phyloP scores from a whole-genome alignment of 2,888 invertebrate species.

The Cenopis cana region DNA sequence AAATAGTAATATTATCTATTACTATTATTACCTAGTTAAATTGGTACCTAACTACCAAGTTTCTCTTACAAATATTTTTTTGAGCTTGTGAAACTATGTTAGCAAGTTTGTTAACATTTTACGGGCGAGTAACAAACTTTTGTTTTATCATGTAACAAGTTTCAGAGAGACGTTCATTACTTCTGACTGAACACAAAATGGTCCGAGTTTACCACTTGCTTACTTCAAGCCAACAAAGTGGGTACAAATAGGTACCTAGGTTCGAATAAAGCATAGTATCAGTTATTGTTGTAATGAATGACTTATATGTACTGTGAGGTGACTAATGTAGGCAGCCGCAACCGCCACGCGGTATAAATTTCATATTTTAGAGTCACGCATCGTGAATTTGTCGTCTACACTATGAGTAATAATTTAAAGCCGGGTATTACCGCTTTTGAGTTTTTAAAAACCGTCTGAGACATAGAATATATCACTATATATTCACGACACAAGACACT shows the following conservation, averaged over 20 bases:
- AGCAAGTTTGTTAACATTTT: constrained; percentile 42
- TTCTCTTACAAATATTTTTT: constrained; percentile 12
- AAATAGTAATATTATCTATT: too few species aligned
- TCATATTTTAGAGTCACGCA: neutral
- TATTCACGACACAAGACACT: too few species aligned
- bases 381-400: neutral
- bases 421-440: too few species aligned
- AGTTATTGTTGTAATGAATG: too few species aligned
- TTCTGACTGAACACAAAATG: constrained; percentile 24
- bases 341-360: constrained; percentile 10
- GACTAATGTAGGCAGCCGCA: too few species aligned
- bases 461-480: too few species aligned
- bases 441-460: too few species aligned
- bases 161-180: constrained; percentile 29
- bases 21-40: too few species aligned
- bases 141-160: constrained; percentile 28
- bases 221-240: constrained; percentile 4
- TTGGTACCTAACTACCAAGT: neutral
- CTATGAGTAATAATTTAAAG: too few species aligned
- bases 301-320: too few species aligned
- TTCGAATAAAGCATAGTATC: too few species aligned
- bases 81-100: constrained; percentile 16
- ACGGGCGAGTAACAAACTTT: constrained; percentile 29
- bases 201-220: constrained; percentile 23
- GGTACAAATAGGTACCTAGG: neutral